Base-by-base conservation (phyloP, 2,888 invertebrate genomes). In the Andrena trimmerana region DNA sequence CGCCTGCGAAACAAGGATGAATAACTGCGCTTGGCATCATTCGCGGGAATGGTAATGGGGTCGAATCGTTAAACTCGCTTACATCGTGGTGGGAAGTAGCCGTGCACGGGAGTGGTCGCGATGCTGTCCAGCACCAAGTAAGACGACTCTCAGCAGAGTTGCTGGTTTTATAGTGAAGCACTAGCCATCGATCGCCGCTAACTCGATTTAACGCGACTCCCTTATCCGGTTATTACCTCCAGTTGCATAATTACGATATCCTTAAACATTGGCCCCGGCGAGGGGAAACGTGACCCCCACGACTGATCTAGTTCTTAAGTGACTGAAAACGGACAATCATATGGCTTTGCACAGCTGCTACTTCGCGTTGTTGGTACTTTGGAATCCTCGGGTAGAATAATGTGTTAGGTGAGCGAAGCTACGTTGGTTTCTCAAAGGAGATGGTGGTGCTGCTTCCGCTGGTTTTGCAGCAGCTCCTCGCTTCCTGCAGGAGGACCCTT, bases 121-220 rank as follows among this genome's bases (percentile, higher is more conserved):
- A 82, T 77, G 86, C 84, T 69, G 62, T 63, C 52, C 65, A 68
- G 86, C 86, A 84, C 86, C 66, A 72, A 84, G 42, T 86, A 84
- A 75, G 75, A 77, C 68, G 54, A 54, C 54, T n/a, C 24, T 52
- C 59, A 62, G 36, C 54, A 7, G 69, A 48, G 57, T 67, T 13
- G 42, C 62, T 31, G 72, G 52, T 78, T 74, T 77, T 86, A 81
- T 84, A 87, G 78, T 31, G 86, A 86, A 86, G 86, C 86, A 86
- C 86, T 78, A 70, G 74, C 6, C 52, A 73, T 82, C 73, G 80
- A 77, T 83, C 80, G 68, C 20, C 36, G 59, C 65, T 72, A 81
- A 79, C 78, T 59, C 66, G 78, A 88, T 85, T 88, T 75, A 60
- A 54, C 24, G 59, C 29, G 29, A 78, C 79, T 72, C 70, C 62